phyloP scores from a whole-genome alignment of 2,797 vertebrate genomes.

The Huso huso region DNA sequence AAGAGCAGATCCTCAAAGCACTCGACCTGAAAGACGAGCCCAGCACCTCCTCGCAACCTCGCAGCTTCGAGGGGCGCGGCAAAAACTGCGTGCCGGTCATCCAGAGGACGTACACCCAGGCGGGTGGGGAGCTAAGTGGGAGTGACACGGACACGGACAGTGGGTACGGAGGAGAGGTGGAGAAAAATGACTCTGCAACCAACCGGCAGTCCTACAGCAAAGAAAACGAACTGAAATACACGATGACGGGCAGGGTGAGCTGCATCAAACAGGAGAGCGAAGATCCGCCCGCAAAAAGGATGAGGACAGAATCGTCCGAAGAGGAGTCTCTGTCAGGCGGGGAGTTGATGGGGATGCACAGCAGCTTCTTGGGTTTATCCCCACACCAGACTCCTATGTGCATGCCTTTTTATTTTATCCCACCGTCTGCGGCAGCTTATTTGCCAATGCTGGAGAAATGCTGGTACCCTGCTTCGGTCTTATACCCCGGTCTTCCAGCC shows the following conservation, averaged over 20 bases:
- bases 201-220: constrained; percentile 61
- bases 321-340: constrained; percentile 56
- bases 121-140: constrained; percentile 82
- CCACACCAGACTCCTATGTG: constrained; percentile 80
- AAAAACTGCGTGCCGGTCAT: constrained; percentile 95
- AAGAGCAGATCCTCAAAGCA: constrained; percentile 40
- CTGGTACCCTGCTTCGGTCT: constrained; percentile 79
- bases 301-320: constrained; percentile 62
- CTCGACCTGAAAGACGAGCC: constrained; percentile 61
- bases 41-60: constrained; percentile 30
- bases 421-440: constrained; percentile 76
- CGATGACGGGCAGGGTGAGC: constrained; percentile 51
- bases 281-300: constrained; percentile 72
- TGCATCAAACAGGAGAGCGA: constrained; percentile 79
- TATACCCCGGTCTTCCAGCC: constrained; percentile 74
- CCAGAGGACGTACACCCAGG: constrained; percentile 81
- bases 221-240: constrained; percentile 51
- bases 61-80: constrained; percentile 61
- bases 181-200: constrained; percentile 70
- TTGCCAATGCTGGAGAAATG: constrained; percentile 94
- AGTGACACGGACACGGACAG: constrained; percentile 97
- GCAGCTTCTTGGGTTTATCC: constrained; percentile 68
- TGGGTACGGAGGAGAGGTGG: constrained; percentile 86
- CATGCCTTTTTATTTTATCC: constrained; percentile 93
- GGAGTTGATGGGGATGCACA: constrained; percentile 44